Conservation (phyloP, 1,140 invertebrate genomes). For the Drosophila littoralis region DNA sequence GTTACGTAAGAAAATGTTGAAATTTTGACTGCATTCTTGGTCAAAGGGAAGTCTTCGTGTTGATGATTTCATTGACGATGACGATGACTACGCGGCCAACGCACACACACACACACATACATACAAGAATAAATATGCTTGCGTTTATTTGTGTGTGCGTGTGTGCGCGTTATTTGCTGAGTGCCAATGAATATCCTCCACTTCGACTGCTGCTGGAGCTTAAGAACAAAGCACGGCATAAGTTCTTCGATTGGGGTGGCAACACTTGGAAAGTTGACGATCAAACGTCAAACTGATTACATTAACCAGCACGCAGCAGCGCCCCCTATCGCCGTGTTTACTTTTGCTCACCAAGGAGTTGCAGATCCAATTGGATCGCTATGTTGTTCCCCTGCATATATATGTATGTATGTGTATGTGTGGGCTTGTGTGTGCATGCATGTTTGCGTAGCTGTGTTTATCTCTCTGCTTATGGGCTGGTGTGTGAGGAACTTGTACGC, state of each 20-base stretch:
- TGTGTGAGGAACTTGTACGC: constrained; percentile 54
- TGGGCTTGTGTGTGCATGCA: not conserved
- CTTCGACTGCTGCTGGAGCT: constrained; percentile 18
- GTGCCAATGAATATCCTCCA: constrained; percentile 34
- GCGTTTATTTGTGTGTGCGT: constrained; percentile 19
- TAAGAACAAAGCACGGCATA: constrained; percentile 21
- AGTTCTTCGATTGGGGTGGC: constrained; percentile 17
- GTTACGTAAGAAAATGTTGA: constrained; percentile 69
- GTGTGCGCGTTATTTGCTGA: constrained; percentile 27
- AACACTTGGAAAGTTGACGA: constrained; percentile 33
- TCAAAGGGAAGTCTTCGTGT: constrained; percentile 49
- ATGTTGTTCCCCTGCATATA: not conserved
- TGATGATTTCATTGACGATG: constrained; percentile 78
- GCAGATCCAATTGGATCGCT: constrained; percentile 22
- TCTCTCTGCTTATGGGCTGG: constrained; percentile 28
- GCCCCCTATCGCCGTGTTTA: constrained; percentile 16
- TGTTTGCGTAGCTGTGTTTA: constrained; percentile 42
- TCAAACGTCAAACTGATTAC: constrained; percentile 41
- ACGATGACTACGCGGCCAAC: constrained; percentile 60
- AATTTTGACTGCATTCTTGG: constrained; percentile 65
- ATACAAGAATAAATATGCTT: constrained; percentile 7
- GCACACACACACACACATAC: constrained; percentile 34
- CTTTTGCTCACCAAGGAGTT: constrained; percentile 36
- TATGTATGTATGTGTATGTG: not conserved
- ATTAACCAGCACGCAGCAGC: constrained; percentile 12